Base-by-base conservation (phyloP, 2,888 invertebrate genomes). In the Aphodius granarius region DNA sequence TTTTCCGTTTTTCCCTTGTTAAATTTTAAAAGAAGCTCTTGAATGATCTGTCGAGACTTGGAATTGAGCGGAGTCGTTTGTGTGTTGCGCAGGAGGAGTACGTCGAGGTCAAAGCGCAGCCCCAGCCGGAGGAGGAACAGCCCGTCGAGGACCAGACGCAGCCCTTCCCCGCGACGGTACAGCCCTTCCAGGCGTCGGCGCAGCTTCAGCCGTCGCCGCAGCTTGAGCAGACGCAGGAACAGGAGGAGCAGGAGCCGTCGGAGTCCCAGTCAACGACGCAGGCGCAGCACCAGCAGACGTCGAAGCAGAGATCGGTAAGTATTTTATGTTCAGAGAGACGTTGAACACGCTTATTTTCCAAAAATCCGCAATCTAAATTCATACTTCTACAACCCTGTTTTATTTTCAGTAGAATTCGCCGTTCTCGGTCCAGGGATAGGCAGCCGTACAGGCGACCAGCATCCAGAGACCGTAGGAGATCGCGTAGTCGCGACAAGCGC, bases 211-310 rank as follows among this genome's bases (percentile, higher is more conserved):
- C 78, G 81, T 63, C 78, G 82, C 20, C 79, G 83, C 63, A 82
- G 84, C 76, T 81, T 84, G 78, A 85, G 85, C 79, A 81, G 85
- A 17, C 80, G 85, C 16, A 81, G 86, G 68, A 82, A 83, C 74
- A 81, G 82, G n/a, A 83, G 84, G 71, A 81, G 85, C 68, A 81
- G 83, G 43, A 81, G 84, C 64, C 81, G 86, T 72, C 70, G 80
- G 21, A 81, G 82, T 73, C 79, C 81, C 0, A 81, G 82, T 66
- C 79, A n/a, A n/a, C n/a, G 80, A 63, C 80, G 84, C 86, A 88
- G 87, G 0, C 89, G 90, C 78, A 83, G 84, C 70, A 86, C 83
- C 68, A 86, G 87, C 79, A 83, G 85, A 78, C 81, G 83, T 75
- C 79, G 82, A 76, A 78, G 75, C 70, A 78, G 85, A 73, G 84